Evolutionary conservation across 2,797 vertebrate genomes (phyloP).

Genomic region (Etheostoma perlongum): DNA sequence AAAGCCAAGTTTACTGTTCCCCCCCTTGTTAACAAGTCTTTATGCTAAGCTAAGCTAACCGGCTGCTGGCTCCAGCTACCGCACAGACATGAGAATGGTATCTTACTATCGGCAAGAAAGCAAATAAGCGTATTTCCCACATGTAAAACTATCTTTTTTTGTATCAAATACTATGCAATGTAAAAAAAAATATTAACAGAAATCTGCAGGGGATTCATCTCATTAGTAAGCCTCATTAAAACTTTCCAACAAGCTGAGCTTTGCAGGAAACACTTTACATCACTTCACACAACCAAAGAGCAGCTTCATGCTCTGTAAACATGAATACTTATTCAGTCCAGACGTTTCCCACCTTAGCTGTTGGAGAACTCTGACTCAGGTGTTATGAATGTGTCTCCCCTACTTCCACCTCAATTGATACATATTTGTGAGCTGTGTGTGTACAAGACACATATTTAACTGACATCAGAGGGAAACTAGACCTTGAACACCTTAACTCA

Average conservation of each 20-base stretch:
- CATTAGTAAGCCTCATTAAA: not conserved
- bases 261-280: not conserved
- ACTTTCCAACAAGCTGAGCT: constrained; percentile 1
- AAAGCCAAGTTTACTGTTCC: not conserved
- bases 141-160: not conserved
- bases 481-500: not conserved
- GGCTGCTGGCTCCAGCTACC: not conserved
- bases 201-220: not conserved
- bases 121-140: not conserved
- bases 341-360: constrained; percentile 28
- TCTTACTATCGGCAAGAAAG: not conserved
- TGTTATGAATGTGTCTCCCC: constrained; percentile 3
- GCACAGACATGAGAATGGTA: not conserved
- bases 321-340: constrained; percentile 19
- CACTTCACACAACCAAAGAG: not conserved
- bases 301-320: not conserved
- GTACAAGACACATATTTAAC: not conserved
- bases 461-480: constrained; percentile 6
- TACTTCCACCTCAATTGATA: constrained; percentile 12
- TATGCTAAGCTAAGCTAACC: not conserved
- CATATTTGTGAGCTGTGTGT: constrained; percentile 5
- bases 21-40: not conserved
- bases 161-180: not conserved
- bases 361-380: constrained; percentile 41
- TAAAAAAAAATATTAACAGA: not conserved